These are phyloP conservation scores for Crocidura indochinensis DNA, from an alignment of 2,797 vertebrate genomes.

Conservation along the genomic window DNA sequence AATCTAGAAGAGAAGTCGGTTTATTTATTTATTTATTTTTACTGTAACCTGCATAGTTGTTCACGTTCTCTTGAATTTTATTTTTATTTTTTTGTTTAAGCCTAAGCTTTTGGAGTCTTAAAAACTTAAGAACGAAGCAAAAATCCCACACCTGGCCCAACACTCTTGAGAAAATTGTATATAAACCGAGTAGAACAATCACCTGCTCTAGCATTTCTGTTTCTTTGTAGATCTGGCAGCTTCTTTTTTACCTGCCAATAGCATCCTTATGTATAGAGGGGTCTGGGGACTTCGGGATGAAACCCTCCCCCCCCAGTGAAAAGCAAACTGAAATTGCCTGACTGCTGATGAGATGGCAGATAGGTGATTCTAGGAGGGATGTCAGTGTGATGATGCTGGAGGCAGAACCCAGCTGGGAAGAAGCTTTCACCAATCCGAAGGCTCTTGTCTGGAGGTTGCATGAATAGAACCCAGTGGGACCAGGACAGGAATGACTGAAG, in stretches of 20 bases:
- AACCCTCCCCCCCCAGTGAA: neutral
- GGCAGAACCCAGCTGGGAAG: neutral
- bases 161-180: slow-evolving; percentile 3
- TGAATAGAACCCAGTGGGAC: neutral
- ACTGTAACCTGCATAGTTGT: slow-evolving; percentile 40
- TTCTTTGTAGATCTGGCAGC: too few species aligned
- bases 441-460: neutral
- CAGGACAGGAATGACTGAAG: neutral
- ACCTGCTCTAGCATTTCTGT: neutral
- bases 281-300: neutral
- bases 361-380: slow-evolving; percentile 2
- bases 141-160: slow-evolving; percentile 1
- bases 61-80: slow-evolving; percentile 7
- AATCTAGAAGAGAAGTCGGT: slow-evolving; percentile 70
- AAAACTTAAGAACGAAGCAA: slow-evolving; percentile 28
- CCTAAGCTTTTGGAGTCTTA: slow-evolving; percentile 32
- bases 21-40: slow-evolving; percentile 59
- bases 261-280: neutral
- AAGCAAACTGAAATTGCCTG: neutral
- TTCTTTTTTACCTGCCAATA: too few species aligned
- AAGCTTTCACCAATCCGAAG: neutral
- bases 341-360: neutral
- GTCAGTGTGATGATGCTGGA: neutral
- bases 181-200: slow-evolving; percentile 23
- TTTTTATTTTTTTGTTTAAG: slow-evolving; percentile 65